Evolutionary conservation across 2,888 invertebrate species (phyloP).

Genomic region (Thecocarcelia acutangulata): DNA sequence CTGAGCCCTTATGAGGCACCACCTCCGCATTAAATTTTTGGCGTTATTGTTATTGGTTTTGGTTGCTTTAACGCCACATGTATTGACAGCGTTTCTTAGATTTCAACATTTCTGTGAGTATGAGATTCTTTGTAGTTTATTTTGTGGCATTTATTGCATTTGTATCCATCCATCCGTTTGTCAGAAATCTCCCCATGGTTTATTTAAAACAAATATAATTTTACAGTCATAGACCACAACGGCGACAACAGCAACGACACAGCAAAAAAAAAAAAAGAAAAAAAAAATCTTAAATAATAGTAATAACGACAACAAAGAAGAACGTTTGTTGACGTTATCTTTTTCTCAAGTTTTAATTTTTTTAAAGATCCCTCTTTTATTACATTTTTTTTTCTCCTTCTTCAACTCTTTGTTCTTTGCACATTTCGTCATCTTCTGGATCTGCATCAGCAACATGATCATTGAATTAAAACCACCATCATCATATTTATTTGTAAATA

Average conservation of each 20-base stretch:
- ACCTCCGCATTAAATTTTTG: conserved; percentile 62
- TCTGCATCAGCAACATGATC: conserved; percentile 39
- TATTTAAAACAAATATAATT: conserved; percentile 67
- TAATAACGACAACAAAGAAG: conserved; percentile 44
- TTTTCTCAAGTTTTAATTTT: conserved; percentile 29
- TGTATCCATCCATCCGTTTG: conserved; percentile 56
- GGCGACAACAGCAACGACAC: conserved; percentile 50
- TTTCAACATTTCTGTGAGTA: conserved; percentile 45
- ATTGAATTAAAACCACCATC: conserved; percentile 11
- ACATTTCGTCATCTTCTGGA: conserved; percentile 49
- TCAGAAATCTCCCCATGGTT: conserved; percentile 61
- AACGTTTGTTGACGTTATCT: conserved; percentile 64
- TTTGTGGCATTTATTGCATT: conserved; percentile 37
- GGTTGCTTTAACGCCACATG: conserved; percentile 65
- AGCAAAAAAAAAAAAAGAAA: too few relatives aligned
- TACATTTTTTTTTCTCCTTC: conserved; percentile 12
- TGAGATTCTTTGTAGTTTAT: conserved; percentile 33
- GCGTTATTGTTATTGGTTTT: conserved; percentile 17
- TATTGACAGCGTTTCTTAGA: conserved; percentile 58
- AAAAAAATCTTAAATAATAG: conserved; percentile 42
- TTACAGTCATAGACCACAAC: conserved; percentile 67
- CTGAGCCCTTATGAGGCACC: conserved; percentile 65
- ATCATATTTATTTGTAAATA: conserved; percentile 16
- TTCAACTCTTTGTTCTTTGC: conserved; percentile 15
- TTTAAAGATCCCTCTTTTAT: not conserved